phyloP scores from a whole-genome alignment of 2,113 vertebrate species.

The Alethe diademata region DNA sequence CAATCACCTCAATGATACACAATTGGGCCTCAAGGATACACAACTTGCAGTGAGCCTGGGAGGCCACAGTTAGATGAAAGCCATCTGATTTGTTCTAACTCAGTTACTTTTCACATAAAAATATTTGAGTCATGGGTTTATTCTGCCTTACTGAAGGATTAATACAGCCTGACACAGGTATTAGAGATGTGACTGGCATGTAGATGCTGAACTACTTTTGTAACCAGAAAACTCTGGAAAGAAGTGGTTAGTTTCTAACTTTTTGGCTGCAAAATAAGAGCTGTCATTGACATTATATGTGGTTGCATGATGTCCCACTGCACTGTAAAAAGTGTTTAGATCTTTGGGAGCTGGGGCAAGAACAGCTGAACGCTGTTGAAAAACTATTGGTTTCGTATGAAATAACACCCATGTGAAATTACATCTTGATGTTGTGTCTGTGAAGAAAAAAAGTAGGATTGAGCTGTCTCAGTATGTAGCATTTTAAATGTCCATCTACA shows the following conservation, averaged over 20 bases:
- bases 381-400: neutral
- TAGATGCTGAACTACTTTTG: neutral
- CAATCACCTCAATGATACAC: neutral
- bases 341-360: neutral
- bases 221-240: neutral
- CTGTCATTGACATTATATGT: neutral
- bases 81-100: neutral
- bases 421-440: neutral
- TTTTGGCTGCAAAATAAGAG: neutral
- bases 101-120: neutral
- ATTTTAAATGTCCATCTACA: neutral
- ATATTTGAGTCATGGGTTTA: neutral
- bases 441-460: neutral
- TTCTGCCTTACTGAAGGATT: neutral
- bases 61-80: neutral
- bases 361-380: neutral
- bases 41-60: neutral
- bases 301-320: neutral
- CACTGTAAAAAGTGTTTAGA: neutral
- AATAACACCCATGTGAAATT: neutral
- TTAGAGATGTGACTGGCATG: neutral
- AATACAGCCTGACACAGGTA: neutral
- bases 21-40: neutral
- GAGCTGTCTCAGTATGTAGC: neutral
- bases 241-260: neutral